Percentiles rank a stretch among this genome's conserved stretches.
phyloP scores from a whole-genome alignment of 2,888 invertebrate species.

The Philonicus albiceps region DNA sequence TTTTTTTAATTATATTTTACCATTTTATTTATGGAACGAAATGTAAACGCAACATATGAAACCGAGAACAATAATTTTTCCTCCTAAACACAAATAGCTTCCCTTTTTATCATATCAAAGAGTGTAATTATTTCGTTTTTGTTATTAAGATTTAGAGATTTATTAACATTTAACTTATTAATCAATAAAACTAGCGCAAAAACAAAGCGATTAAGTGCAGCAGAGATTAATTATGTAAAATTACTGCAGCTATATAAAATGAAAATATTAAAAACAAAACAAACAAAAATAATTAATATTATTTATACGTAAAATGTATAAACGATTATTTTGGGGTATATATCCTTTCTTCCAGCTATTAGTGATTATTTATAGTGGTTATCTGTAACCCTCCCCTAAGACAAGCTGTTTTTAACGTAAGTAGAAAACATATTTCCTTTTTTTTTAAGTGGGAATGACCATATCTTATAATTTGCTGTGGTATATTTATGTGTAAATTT shows the following conservation, averaged over 20 bases:
- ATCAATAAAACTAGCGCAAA: background rate
- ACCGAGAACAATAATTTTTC: slow-evolving; percentile 38
- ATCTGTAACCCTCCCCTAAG: background rate
- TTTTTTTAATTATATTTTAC: background rate
- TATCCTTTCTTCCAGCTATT: background rate
- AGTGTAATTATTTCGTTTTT: slow-evolving; percentile 11
- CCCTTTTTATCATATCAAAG: slow-evolving; percentile 24
- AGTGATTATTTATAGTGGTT: background rate
- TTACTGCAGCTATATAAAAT: slow-evolving; percentile 1
- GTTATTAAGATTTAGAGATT: slow-evolving; percentile 24
- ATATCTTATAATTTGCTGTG: slow-evolving; percentile 34
- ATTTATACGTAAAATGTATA: background rate
- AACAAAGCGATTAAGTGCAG: background rate
- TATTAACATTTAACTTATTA: slow-evolving; percentile 20
- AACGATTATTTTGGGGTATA: background rate
- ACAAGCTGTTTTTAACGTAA: background rate
- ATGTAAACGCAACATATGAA: slow-evolving; percentile 18
- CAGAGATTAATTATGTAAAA: background rate
- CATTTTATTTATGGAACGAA: background rate
- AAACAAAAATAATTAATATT: background rate
- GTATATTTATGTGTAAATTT: slow-evolving; percentile 29
- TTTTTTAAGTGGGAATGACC: background rate
- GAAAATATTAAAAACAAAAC: too few species aligned
- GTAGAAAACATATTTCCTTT: background rate
- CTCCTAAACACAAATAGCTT: slow-evolving; percentile 2